Percentiles rank a stretch among this genome's conserved stretches.
Conservation (phyloP, 2,888 invertebrate genomes). For the Tineola bisselliella region DNA sequence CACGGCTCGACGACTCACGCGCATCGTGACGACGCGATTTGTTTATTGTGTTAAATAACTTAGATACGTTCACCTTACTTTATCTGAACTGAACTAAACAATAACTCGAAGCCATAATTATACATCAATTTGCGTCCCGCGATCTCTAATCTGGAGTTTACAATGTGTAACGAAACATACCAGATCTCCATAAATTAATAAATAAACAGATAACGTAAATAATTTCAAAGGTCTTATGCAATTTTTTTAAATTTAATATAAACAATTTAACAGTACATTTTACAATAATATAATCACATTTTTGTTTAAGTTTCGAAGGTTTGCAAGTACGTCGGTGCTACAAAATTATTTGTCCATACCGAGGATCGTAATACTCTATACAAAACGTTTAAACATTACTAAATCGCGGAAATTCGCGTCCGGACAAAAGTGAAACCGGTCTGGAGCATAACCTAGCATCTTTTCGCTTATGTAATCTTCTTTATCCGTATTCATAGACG, state of each 20-base stretch:
- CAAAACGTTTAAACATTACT: constrained; percentile 22
- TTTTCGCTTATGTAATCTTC: not conserved
- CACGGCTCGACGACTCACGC: constrained; percentile 12
- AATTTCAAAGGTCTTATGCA: no score
- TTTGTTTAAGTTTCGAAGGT: no score
- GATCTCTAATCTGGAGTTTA: not conserved
- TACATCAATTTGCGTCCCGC: not conserved
- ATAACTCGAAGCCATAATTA: not conserved
- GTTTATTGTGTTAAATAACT: constrained; percentile 10
- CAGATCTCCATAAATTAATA: no score
- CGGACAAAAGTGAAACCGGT: constrained; percentile 28
- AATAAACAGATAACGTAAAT: no score
- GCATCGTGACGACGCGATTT: constrained; percentile 10
- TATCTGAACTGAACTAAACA: not conserved
- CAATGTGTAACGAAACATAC: not conserved
- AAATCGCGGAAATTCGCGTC: constrained; percentile 33
- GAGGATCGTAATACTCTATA: no score
- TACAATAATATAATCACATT: no score
- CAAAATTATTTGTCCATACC: no score
- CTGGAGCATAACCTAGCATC: constrained; percentile 10
- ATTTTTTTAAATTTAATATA: no score
- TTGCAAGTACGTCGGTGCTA: no score
- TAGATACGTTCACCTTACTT: constrained; percentile 6
- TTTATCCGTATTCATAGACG: not conserved
- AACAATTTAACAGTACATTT: no score